phyloP scores from a whole-genome alignment of 2,797 vertebrate species.

The Pangasius djambal region DNA sequence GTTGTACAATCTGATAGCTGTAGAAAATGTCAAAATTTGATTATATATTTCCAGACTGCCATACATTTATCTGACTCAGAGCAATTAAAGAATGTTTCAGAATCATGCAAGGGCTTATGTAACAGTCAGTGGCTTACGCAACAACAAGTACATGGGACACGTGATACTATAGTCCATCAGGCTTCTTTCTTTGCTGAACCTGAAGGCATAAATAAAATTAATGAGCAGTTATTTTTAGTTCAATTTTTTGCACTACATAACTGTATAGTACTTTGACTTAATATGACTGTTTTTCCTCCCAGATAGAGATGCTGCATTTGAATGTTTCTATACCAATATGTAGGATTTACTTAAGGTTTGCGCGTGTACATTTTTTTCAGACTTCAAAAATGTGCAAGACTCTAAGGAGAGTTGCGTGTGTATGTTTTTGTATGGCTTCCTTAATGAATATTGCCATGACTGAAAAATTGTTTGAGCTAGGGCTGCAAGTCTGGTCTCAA shows the following conservation, averaged over 20 bases:
- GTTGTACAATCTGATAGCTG: background rate
- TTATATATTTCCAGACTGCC: background rate
- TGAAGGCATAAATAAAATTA: slow-evolving; percentile 22
- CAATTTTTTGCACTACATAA: background rate
- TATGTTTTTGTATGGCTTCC: background rate
- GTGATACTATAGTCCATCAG: background rate
- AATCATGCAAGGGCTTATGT: slow-evolving; percentile 9
- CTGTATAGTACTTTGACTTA: background rate
- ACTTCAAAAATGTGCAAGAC: background rate
- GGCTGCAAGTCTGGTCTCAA: background rate
- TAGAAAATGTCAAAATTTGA: background rate
- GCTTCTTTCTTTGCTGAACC: slow-evolving; percentile 29
- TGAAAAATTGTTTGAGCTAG: background rate
- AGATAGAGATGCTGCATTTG: background rate
- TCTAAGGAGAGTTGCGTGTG: background rate
- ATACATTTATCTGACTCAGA: background rate
- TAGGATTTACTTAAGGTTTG: background rate
- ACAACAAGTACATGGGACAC: background rate
- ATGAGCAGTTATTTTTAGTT: slow-evolving; percentile 29
- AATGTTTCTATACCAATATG: background rate
- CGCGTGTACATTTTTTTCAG: background rate
- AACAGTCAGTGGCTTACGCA: background rate
- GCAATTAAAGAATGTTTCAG: slow-evolving; percentile 4
- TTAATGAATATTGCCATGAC: background rate
- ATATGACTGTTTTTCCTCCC: background rate